Evolutionary conservation across 1,140 invertebrate genomes (phyloP).

Genomic region (Fopius arisanus): DNA sequence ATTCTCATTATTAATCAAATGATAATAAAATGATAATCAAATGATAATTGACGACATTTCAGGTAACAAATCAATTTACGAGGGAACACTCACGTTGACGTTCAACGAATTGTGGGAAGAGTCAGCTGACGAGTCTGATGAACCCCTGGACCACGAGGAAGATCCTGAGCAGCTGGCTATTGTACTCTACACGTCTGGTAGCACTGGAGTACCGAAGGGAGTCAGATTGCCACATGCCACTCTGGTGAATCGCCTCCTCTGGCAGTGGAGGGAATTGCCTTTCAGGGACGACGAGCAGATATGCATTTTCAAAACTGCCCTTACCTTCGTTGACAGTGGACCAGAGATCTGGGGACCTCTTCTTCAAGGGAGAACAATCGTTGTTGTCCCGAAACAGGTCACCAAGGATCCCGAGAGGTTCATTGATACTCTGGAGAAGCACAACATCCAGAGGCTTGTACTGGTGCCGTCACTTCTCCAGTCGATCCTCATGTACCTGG

Average conservation of each 20-base stretch:
- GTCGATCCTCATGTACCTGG: constrained; percentile 77
- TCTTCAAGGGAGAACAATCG: constrained; percentile 73
- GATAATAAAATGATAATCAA: no score
- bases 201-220: constrained; percentile 90
- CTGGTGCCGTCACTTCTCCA: constrained; percentile 83
- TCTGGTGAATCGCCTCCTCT: constrained; percentile 80
- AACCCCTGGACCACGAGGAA: constrained; percentile 48
- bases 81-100: constrained; percentile 56
- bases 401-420: constrained; percentile 80
- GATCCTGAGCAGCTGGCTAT: constrained; percentile 71
- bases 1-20: not conserved
- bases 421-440: constrained; percentile 72
- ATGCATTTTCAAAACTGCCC: constrained; percentile 86
- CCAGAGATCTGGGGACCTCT: constrained; percentile 86
- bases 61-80: constrained; percentile 50
- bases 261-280: constrained; percentile 85
- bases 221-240: constrained; percentile 84
- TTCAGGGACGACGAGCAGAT: constrained; percentile 71
- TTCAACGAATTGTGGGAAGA: constrained; percentile 63
- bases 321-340: constrained; percentile 89
- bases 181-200: constrained; percentile 91
- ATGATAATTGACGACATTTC: no score
- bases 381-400: constrained; percentile 75
- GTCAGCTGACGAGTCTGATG: constrained; percentile 54
- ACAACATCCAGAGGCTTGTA: constrained; percentile 80